Conservation (phyloP, 2,797 vertebrate genomes). For the Nasua narica region DNA sequence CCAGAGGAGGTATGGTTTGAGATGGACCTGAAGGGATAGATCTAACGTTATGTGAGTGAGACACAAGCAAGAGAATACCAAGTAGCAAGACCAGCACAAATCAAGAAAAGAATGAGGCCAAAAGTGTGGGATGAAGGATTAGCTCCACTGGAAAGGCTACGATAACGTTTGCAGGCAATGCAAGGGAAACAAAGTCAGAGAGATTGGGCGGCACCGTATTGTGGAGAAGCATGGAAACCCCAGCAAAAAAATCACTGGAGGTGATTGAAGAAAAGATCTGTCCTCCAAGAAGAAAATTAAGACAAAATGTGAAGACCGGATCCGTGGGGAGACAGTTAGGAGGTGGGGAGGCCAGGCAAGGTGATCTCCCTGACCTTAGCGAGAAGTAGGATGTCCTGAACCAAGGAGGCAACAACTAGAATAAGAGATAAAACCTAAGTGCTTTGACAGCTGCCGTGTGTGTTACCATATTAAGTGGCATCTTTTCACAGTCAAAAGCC, state of each 20-base stretch:
- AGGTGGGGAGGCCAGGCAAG: not conserved
- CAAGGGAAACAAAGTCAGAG: not conserved
- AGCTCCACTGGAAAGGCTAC: not conserved
- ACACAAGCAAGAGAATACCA: not conserved
- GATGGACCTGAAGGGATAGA: not conserved
- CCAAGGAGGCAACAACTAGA: not conserved
- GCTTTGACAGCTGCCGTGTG: not conserved
- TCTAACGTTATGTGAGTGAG: not conserved
- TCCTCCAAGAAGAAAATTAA: not conserved
- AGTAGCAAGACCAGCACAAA: not conserved
- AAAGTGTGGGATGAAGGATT: not conserved
- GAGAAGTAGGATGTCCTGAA: not conserved
- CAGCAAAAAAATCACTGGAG: not conserved
- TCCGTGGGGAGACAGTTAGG: not conserved
- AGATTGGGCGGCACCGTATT: not conserved
- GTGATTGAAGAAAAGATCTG: not conserved
- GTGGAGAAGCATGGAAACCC: not conserved
- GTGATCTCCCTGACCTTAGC: not conserved
- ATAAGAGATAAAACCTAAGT: not conserved
- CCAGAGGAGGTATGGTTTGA: not conserved
- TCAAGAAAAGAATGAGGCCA: not conserved
- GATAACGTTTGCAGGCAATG: not conserved
- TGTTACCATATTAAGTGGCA: not conserved
- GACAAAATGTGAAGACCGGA: not conserved
- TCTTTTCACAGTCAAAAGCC: not conserved